phyloP scores from a whole-genome alignment of 23 tunicate species.

The Oikopleura dioica region DNA sequence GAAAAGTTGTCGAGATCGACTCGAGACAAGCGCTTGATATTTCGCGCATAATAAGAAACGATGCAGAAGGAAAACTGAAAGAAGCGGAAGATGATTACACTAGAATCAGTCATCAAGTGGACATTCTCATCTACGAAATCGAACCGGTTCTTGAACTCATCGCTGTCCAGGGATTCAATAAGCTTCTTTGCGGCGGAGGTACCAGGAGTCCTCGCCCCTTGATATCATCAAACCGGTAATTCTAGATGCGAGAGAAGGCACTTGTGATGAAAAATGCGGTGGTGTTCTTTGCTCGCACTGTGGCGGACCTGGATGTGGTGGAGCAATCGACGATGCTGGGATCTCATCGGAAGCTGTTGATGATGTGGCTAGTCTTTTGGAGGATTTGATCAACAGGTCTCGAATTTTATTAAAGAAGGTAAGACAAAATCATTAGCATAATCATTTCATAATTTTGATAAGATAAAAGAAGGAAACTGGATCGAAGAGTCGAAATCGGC shows the following conservation, averaged over 20 bases:
- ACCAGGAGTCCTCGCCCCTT: no score
- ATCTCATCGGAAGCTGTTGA: neutral
- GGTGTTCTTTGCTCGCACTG: neutral
- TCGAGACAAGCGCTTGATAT: neutral
- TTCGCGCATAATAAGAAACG: neutral
- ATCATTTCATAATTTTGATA: neutral
- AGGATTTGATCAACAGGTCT: neutral
- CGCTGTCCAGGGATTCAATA: neutral
- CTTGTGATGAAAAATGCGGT: neutral
- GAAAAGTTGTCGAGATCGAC: neutral
- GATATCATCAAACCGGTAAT: neutral
- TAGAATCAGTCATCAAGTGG: neutral
- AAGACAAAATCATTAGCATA: neutral
- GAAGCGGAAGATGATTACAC: neutral
- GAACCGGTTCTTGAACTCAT: neutral
- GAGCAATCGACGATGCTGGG: neutral
- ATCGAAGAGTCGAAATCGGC: no score
- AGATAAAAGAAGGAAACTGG: neutral
- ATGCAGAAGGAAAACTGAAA: neutral
- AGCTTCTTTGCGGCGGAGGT: neutral
- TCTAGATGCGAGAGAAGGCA: neutral
- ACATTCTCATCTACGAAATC: neutral
- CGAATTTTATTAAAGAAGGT: neutral
- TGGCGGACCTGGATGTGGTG: neutral
- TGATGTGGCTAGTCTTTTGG: neutral